Base-by-base conservation (phyloP, 2,113 vertebrate species). In the Pungitius pungitius region DNA sequence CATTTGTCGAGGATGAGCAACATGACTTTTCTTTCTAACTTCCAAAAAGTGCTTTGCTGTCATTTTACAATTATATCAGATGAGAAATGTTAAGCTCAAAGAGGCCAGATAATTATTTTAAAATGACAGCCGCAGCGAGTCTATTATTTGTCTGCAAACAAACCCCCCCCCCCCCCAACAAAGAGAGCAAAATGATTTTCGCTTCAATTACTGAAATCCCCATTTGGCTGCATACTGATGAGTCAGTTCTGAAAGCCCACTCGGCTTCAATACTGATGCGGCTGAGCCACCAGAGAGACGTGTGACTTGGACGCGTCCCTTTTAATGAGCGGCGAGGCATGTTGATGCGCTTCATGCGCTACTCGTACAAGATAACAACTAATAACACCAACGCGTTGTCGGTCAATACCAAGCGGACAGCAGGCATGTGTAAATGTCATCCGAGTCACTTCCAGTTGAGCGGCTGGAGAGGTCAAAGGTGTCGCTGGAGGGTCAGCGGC, bases 221-320 rank as follows among this genome's bases (percentile, higher is more conserved):
- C 73, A 67, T 86, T 87, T 74, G 71, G 63, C 78, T 78, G 82
- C 78, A 80, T 81, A 54, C 71, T 82, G 73, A 47, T 67, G 70
- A 87, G 63, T 88, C 84, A 73, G 76, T 83, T 69, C 63, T 56
- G 68, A 73, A 79, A 84, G 77, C 58, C 33, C 45, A 47, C 40
- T 70, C 80, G 78, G 78, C 78, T 86, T 85, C 74, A 52, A 72
- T 77, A 82, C 81, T 43, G 45, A 66, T 39, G 69, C 81, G 64
- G 73, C 73, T 60, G 62, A 79, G 72, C 71, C 69, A 75, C 84
- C 75, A 80, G 82, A 86, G 76, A 78, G 80, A 78, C 78, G 42
- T 80, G 67, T 22, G 69, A 77, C 66, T 80, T 70, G 54, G 52
- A 86, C 67, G 77, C 68, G 69, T 62, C 81, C 69, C 60, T 64